Base-by-base conservation (phyloP, 2,113 vertebrate genomes). In the Acrocephalus arundinaceus region DNA sequence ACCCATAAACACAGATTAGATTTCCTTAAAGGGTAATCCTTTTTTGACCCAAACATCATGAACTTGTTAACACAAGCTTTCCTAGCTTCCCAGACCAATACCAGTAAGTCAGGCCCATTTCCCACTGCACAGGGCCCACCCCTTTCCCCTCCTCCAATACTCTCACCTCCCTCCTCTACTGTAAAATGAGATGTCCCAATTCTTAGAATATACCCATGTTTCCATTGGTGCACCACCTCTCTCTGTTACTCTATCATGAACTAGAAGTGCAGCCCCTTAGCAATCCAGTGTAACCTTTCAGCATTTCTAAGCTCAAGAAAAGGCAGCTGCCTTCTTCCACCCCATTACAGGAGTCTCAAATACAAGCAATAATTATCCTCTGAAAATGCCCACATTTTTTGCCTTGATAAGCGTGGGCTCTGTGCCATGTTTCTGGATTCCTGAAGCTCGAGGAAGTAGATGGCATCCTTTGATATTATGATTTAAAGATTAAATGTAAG, bases 401-500 rank as follows among this genome's bases (percentile, higher is more conserved):
- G 24, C 15, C 46, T 5, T 28, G 62, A 39, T 20, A 25, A 75
- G 28, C 9, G 9, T 10, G 18, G 59, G n/a, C n/a, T 58, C 11
- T 25, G 8, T 59, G n/a, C 35, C 30, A 27, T 33, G 33, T 48
- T 90, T 54, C 28, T 66, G 43, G 22, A 58, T 71, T 71, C 19
- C 52, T 51, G 74, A 82, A 90, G 15, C 62, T 89, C 2, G 0
- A 91, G 28, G 13, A 73, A 57, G 9, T 55, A 68, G n/a, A 35
- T 35, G 27, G 48, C 23, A 51, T n/a, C 25, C 45, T 75, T 35
- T 84, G 37, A 45, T 81, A 62, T 14, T 52, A 58, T 5, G 46
- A 65, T 78, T 89, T 82, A 57, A 93, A 82, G 49, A 87, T 63
- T 72, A 89, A 74, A 62, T 35, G 16, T 59, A 55, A 89, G 28